Evolutionary conservation across 2,888 invertebrate species (phyloP), one percentile per base, ranked within the genome.

Genomic region (Pyrochroa serraticornis): DNA sequence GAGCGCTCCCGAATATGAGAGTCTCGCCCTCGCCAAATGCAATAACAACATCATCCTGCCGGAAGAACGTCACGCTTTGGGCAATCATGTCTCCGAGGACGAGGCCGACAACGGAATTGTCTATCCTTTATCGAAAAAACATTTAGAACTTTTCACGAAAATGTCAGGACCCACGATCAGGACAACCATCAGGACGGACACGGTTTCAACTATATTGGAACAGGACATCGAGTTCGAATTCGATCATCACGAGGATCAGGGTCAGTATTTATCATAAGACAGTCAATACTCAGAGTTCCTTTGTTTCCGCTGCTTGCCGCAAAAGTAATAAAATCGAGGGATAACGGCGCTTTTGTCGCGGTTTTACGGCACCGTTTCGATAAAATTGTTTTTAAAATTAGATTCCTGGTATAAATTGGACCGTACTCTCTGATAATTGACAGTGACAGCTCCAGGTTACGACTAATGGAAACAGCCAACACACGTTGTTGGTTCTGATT

Each of bases 201-300:
- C 77, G 1, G 75, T 78, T 44, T 77, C 78, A 0, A 78, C 78
- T 0, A 73, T 76, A 52, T 58, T 78, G 54, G 77, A 78, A 45
- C 76, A 77, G 30, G 74, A 75, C 36, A 60, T 64, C 9, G 75
- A 75, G 42, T 70, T 66, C 51, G 75, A 76, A 35, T 47, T 57
- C 14, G 70, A 71, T 1, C 68, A 69, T 36, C 51, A 47, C 30
- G 63, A 65, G 5, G 67, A 65, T 30, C 58, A 57, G 54, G 69
- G 71, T 71, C 60, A 63, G 56, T 45, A 14, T 51, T 44, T 44
- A 34, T 33, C 13, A 32, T 32, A 39, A 22, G n/a, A 7, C 37
- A 47, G 8, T 47, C 22, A 22, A 22, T 22, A 22, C 22, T 22
- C 22, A 22, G 3, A 22, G 3, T 22, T 22, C 22, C 22, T 22